Evolutionary conservation across 2,888 invertebrate genomes (phyloP).

Genomic region (Sinohyriopsis cumingii): DNA sequence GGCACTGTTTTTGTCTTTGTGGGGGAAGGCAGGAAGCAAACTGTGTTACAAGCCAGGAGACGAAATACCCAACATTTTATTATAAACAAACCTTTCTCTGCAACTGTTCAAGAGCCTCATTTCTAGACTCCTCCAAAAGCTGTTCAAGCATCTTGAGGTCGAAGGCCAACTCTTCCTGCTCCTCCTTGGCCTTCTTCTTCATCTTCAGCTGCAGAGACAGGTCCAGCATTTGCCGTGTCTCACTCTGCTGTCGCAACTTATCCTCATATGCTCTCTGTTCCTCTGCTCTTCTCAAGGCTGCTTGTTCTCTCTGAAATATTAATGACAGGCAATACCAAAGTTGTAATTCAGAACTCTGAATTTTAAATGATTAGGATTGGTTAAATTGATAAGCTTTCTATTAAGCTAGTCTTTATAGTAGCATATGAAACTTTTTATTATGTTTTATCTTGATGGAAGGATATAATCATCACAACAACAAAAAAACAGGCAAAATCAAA

Average conservation of each 20-base stretch:
- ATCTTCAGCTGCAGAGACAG: slow-evolving; percentile 65
- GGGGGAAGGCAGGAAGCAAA: background rate
- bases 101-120: slow-evolving; percentile 67
- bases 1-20: no score
- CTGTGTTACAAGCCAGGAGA: background rate
- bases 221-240: slow-evolving; percentile 64
- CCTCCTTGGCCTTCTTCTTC: slow-evolving; percentile 66
- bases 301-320: slow-evolving; percentile 62
- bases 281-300: slow-evolving; percentile 65
- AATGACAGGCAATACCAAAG: no score
- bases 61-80: background rate
- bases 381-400: no score
- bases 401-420: no score
- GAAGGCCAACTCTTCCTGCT: slow-evolving; percentile 71
- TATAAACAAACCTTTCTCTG: slow-evolving; percentile 65
- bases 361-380: no score
- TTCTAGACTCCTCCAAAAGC: slow-evolving; percentile 66
- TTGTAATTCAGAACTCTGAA: no score
- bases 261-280: slow-evolving; percentile 64
- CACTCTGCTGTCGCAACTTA: slow-evolving; percentile 63
- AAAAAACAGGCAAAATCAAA: no score
- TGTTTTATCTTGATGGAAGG: no score
- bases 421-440: no score
- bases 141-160: slow-evolving; percentile 71
- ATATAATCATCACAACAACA: no score